Evolutionary conservation across 2,797 vertebrate species (phyloP), one percentile per base, ranked within the genome.

Genomic region (Myotis findleyi): DNA sequence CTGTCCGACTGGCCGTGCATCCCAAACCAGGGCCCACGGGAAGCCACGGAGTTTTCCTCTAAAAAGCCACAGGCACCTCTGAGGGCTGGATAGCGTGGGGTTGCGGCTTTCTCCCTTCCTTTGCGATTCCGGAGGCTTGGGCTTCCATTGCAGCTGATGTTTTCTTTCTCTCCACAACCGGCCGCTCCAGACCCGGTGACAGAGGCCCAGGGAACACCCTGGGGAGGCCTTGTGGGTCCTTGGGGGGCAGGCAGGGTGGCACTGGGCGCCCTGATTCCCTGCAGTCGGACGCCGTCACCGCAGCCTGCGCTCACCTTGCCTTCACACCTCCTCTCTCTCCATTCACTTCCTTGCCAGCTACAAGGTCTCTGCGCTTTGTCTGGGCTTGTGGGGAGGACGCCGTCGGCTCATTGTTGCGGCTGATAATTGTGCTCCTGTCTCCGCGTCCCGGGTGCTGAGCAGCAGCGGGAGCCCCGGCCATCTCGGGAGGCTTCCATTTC

Each of bases 91-190:
- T 49, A 66, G 14, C 20, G 23, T 86, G 55, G 44, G 17, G 4
- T 21, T 36, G n/a, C 53, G 2, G 41, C 44, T 79, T 53, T n/a
- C 44, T 72, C 82, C 47, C 27, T 23, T 94, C 81, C 81, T 23
- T 18, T 27, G n/a, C 3, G 0, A 3, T 36, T 47, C 27, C 5
- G 2, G 72, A 62, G 66, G 0, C 49, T 16, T 0, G 2, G 53
- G 66, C 69, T 64, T 33, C 21, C 12, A 0, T 16, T 6, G 8
- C 75, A 47, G 27, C 68, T 17, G 3, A 2, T 0, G 0, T 5
- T 49, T 62, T 36, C 33, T 53, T 18, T 66, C 5, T 0, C 6
- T 53, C 11, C 5, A 0, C 8, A 0, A 21, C 21, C 1, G 0
- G 76, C 9, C 18, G 7, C 36, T 10, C 38, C 79, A 66, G 86